These are phyloP conservation scores for Melanocharis versteri DNA, from an alignment of 2,113 vertebrate genomes.

Conservation along the genomic window DNA sequence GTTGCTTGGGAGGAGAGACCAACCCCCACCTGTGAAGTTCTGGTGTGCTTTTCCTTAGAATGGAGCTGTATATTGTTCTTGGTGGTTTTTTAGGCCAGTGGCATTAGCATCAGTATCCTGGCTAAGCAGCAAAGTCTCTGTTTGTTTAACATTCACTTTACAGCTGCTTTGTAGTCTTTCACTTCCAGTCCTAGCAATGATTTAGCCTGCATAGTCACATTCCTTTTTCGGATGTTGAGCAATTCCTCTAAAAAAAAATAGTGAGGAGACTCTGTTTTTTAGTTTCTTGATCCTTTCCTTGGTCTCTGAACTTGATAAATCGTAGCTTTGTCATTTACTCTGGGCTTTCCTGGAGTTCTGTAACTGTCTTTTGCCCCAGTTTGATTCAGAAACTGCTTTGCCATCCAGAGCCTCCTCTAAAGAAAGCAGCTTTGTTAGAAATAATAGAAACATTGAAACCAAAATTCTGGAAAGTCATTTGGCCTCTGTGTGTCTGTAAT, in stretches of 20 bases:
- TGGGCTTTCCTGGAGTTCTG: background rate
- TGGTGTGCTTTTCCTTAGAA: background rate
- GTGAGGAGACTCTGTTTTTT: background rate
- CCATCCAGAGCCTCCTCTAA: background rate
- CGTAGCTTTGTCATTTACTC: background rate
- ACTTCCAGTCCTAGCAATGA: background rate
- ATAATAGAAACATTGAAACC: background rate
- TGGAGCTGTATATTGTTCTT: background rate
- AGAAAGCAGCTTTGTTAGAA: background rate
- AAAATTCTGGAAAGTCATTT: background rate
- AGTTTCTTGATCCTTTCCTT: background rate
- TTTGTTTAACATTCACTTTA: background rate
- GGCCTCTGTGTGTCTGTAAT: background rate
- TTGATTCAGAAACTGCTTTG: background rate
- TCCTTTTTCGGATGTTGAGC: background rate
- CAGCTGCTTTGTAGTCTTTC: background rate
- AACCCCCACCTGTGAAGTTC: background rate
- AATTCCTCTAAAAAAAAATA: background rate
- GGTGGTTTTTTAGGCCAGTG: background rate
- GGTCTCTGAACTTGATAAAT: background rate
- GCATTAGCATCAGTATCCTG: background rate
- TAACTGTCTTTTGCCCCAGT: background rate
- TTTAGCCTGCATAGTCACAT: background rate
- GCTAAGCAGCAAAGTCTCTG: background rate
- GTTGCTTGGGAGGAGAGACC: background rate